phyloP scores from a whole-genome alignment of 2,113 vertebrate species.

The Sorex fumeus region DNA sequence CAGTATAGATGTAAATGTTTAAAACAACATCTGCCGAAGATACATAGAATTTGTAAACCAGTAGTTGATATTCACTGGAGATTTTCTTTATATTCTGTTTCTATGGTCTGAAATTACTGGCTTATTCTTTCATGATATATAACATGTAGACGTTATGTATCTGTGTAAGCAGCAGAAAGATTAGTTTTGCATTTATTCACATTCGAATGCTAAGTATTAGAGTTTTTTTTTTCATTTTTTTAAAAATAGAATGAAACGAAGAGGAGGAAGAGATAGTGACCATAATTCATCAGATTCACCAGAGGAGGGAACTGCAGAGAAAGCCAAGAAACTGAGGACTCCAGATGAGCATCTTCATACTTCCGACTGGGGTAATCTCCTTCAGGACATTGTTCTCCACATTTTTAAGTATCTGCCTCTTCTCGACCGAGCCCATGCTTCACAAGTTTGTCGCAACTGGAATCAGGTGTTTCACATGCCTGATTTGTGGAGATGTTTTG shows the following conservation, averaged over 20 bases:
- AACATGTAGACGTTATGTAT: no score
- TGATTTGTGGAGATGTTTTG: constrained; percentile 98
- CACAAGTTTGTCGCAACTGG: constrained; percentile 96
- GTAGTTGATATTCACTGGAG: constrained; percentile 8
- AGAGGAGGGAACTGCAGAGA: constrained; percentile 85
- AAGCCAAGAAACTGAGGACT: constrained; percentile 90
- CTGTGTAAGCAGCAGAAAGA: constrained; percentile 32
- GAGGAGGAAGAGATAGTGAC: constrained; percentile 89
- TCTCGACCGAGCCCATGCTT: constrained; percentile 96
- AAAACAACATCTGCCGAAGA: constrained; percentile 29
- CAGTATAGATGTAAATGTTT: neutral
- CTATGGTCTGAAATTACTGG: constrained; percentile 40
- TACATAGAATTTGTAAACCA: constrained; percentile 5
- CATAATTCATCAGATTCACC: constrained; percentile 87
- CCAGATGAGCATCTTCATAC: constrained; percentile 77
- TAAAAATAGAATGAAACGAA: constrained; percentile 94
- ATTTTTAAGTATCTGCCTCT: constrained; percentile 96
- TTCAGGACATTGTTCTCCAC: constrained; percentile 96
- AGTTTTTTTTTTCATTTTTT: constrained; percentile 58
- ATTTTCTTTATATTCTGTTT: constrained; percentile 65
- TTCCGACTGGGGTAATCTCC: constrained; percentile 93
- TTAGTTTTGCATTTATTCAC: constrained; percentile 56
- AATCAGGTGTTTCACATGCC: constrained; percentile 99
- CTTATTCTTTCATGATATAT: neutral
- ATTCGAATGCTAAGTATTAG: constrained; percentile 33